These are phyloP conservation scores for Tarsius wallacei DNA, from an alignment of 2,797 vertebrate genomes.

Conservation along the genomic window DNA sequence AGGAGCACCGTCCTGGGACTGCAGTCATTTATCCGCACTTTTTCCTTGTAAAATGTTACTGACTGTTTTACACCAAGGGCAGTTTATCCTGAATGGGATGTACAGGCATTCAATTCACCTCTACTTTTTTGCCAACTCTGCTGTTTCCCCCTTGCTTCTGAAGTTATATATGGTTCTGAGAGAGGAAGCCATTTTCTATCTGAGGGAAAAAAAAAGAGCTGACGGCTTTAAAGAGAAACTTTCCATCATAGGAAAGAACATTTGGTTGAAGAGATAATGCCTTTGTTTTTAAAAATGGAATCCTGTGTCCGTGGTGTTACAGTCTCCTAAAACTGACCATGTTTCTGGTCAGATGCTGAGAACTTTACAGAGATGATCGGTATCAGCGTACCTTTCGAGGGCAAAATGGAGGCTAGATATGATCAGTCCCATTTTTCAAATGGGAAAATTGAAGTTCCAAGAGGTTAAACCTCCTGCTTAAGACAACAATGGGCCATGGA, in stretches of 20 bases:
- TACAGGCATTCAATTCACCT: slow-evolving; percentile 85
- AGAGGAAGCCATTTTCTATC: slow-evolving; percentile 81
- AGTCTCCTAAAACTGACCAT: slow-evolving; percentile 56
- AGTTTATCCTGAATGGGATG: slow-evolving; percentile 85
- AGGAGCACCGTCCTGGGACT: slow-evolving; percentile 78
- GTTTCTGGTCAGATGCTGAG: slow-evolving; percentile 56
- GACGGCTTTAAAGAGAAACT: slow-evolving; percentile 83
- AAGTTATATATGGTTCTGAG: slow-evolving; percentile 84
- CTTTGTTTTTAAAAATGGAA: slow-evolving; percentile 82
- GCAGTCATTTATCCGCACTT: slow-evolving; percentile 82
- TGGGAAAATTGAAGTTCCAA: slow-evolving; percentile 69
- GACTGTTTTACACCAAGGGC: slow-evolving; percentile 87
- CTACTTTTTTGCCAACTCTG: slow-evolving; percentile 85
- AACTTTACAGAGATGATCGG: slow-evolving; percentile 5
- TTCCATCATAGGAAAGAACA: slow-evolving; percentile 72
- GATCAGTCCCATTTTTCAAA: slow-evolving; percentile 78
- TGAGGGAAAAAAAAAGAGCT: slow-evolving; percentile 68
- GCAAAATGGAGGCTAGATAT: slow-evolving; percentile 54
- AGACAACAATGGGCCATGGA: slow-evolving; percentile 14
- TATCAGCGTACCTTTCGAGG: not conserved
- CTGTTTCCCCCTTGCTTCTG: slow-evolving; percentile 63
- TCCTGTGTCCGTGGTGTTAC: not conserved
- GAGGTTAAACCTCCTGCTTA: slow-evolving; percentile 65
- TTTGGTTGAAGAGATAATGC: slow-evolving; percentile 79
- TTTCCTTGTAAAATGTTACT: slow-evolving; percentile 88